Evolutionary conservation across 2,888 invertebrate species (phyloP).

Genomic region (Phortica okadai): DNA sequence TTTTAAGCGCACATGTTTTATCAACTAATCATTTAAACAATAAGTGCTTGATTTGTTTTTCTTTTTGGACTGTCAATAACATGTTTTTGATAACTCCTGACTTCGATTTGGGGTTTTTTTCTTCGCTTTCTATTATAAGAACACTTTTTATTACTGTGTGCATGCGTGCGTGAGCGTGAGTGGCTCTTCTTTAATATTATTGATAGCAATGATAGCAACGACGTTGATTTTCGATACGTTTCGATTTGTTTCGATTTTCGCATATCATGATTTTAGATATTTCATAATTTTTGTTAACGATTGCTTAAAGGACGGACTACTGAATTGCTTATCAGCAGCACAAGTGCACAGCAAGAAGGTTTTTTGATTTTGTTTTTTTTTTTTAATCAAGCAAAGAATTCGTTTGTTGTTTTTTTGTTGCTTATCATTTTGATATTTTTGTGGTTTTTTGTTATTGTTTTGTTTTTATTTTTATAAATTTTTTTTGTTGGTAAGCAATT

Average conservation of each 20-base stretch:
- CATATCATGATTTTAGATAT: background rate
- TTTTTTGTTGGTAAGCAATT: background rate
- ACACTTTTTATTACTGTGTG: conserved; percentile 14
- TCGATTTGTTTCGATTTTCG: background rate
- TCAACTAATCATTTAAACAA: conserved; percentile 16
- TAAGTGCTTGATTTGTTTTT: conserved; percentile 6
- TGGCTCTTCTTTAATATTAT: background rate
- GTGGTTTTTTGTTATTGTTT: background rate
- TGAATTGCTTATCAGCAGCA: no score
- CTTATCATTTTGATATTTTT: background rate
- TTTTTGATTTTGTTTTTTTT: background rate
- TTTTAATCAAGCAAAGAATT: conserved; percentile 23
- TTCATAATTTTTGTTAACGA: background rate
- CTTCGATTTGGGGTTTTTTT: background rate
- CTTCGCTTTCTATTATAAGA: background rate
- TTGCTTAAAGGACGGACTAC: background rate
- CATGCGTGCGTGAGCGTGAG: background rate
- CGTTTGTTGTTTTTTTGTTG: background rate
- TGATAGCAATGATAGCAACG: background rate
- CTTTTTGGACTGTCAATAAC: background rate
- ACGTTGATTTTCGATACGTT: background rate
- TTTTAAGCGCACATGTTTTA: background rate
- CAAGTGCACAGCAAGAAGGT: background rate
- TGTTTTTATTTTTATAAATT: background rate
- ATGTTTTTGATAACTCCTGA: background rate